phyloP scores from a whole-genome alignment of 2,888 invertebrate species.

The Sussaba pulchella region DNA sequence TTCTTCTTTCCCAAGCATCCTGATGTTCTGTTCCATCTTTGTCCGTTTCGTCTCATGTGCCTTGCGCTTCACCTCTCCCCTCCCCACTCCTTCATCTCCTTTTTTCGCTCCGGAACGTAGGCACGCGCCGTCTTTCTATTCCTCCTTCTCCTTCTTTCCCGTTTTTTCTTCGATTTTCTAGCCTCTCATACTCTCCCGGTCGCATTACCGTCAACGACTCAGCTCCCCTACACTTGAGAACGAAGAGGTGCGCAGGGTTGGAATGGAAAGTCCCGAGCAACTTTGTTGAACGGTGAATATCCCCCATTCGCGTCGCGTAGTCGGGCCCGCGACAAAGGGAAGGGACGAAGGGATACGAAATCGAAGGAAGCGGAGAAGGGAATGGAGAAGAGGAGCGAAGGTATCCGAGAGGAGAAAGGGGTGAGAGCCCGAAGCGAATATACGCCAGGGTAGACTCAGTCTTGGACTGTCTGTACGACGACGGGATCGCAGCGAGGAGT shows the following conservation, averaged over 20 bases:
- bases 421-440: constrained; percentile 28
- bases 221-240: constrained; percentile 17
- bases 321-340: constrained; percentile 35
- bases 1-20: not conserved
- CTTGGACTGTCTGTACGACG: constrained; percentile 53
- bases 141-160: constrained; percentile 47
- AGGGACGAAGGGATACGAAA: constrained; percentile 28
- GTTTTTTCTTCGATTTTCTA: constrained; percentile 29
- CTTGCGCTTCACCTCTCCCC: constrained; percentile 33
- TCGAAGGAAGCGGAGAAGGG: constrained; percentile 24
- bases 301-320: constrained; percentile 50
- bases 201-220: constrained; percentile 59
- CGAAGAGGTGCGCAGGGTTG: constrained; percentile 19
- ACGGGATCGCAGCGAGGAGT: constrained; percentile 33
- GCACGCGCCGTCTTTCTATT: constrained; percentile 57
- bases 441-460: constrained; percentile 46
- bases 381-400: constrained; percentile 10
- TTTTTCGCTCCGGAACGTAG: constrained; percentile 45
- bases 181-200: constrained; percentile 46
- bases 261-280: constrained; percentile 67
- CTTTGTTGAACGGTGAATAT: constrained; percentile 76
- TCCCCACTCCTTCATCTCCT: constrained; percentile 20
- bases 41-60: constrained; percentile 23
- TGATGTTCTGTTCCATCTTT: constrained; percentile 13
- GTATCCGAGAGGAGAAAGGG: constrained; percentile 13